phyloP scores from a whole-genome alignment of 2,797 vertebrate genomes.

The Orientallactaga sibirica region DNA sequence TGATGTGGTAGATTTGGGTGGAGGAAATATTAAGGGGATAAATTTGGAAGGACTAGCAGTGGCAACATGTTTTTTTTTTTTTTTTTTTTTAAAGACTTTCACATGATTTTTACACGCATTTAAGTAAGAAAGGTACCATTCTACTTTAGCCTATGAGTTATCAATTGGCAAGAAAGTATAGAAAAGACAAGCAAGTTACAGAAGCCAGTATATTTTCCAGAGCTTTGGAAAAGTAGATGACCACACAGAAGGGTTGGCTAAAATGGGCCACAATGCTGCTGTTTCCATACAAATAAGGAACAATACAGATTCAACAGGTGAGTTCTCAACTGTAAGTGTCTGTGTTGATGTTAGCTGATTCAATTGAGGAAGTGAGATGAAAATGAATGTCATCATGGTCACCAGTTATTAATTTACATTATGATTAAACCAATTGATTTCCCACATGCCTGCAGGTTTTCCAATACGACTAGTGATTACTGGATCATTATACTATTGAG shows the following conservation, averaged over 20 bases:
- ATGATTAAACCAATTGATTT: constrained; percentile 22
- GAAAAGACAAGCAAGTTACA: background rate
- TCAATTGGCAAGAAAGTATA: background rate
- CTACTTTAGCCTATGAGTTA: background rate
- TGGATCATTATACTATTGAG: background rate
- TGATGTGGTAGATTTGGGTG: background rate
- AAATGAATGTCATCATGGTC: constrained; percentile 40
- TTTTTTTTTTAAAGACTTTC: background rate
- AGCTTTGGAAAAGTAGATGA: background rate
- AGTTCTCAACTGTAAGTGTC: background rate
- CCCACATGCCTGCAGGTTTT: constrained; percentile 39
- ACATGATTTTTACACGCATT: background rate
- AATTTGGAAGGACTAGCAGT: background rate
- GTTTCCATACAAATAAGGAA: background rate
- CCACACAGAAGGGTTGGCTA: background rate
- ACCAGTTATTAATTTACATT: constrained; percentile 58
- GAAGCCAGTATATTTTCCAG: background rate
- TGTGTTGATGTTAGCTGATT: background rate
- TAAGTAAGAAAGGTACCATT: background rate
- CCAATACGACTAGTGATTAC: background rate
- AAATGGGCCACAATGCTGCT: background rate
- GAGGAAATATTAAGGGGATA: background rate
- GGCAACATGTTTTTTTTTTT: background rate
- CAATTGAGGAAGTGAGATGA: background rate
- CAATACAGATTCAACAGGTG: background rate